These are phyloP conservation scores for Zoanthus solanderi DNA, from an alignment of 92 coral and sea anemone species.

Conservation along the genomic window DNA sequence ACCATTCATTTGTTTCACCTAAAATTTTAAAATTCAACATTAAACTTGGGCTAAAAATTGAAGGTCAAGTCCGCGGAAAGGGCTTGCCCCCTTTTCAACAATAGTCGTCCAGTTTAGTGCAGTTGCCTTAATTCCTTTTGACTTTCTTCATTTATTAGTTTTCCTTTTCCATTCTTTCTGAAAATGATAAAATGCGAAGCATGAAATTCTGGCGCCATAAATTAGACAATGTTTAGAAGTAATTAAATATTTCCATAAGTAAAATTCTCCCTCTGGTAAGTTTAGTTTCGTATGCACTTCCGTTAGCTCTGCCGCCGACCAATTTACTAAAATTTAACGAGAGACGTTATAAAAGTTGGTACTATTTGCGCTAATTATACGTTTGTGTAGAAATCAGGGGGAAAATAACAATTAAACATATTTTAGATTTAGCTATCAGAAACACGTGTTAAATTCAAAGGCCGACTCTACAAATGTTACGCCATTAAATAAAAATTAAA, in stretches of 20 bases:
- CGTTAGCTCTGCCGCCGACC: neutral
- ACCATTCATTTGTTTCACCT: neutral
- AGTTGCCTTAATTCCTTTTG: neutral
- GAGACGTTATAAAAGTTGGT: neutral
- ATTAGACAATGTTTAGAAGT: neutral
- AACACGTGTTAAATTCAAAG: neutral
- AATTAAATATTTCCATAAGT: neutral
- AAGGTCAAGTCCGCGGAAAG: neutral
- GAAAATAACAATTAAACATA: neutral
- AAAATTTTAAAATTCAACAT: neutral
- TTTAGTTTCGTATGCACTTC: neutral
- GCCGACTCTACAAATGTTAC: neutral
- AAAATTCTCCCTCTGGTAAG: constrained; percentile 3
- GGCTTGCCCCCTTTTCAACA: neutral
- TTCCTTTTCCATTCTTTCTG: neutral
- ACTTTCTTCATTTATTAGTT: neutral
- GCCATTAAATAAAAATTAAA: too few species aligned
- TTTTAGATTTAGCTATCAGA: neutral
- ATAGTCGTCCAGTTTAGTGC: neutral
- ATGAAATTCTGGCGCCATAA: neutral
- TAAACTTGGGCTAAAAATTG: neutral
- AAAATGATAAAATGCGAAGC: neutral
- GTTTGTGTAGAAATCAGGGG: neutral
- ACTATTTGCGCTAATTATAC: neutral
- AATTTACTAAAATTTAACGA: neutral